phyloP scores from a whole-genome alignment of 1,140 invertebrate genomes.

The Micrasema longulum region DNA sequence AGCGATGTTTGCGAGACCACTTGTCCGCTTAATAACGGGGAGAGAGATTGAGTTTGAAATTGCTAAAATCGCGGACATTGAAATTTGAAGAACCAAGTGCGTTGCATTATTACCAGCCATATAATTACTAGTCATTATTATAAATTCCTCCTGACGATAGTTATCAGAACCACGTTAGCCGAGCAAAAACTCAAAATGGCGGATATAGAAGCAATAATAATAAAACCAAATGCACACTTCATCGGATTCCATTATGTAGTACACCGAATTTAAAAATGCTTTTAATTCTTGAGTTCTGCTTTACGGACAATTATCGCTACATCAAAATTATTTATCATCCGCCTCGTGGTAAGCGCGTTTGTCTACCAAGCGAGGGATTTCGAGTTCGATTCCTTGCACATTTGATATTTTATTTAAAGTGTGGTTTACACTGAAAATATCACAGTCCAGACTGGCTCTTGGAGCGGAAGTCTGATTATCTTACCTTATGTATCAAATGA shows the following conservation, averaged over 20 bases:
- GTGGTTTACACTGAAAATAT: no score
- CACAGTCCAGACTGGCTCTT: no score
- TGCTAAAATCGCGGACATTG: conserved; percentile 36
- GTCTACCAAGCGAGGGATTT: no score
- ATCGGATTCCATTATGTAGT: neutral
- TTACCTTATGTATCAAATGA: no score
- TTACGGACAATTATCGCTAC: no score
- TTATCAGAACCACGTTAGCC: conserved; percentile 18
- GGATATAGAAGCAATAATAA: conserved; percentile 29
- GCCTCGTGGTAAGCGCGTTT: no score
- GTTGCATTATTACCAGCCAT: conserved; percentile 22
- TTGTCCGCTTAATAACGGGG: conserved; percentile 7
- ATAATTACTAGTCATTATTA: conserved; percentile 41
- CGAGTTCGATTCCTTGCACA: no score
- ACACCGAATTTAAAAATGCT: conserved; percentile 3
- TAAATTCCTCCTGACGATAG: conserved; percentile 30
- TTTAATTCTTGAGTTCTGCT: neutral
- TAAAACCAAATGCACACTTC: conserved; percentile 25
- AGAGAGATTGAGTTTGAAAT: conserved; percentile 25
- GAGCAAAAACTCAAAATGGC: conserved; percentile 26
- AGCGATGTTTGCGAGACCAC: no score
- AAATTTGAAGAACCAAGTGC: conserved; percentile 35
- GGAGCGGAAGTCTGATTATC: no score
- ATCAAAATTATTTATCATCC: neutral
- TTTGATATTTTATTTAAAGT: no score